Evolutionary conservation across 53 echinoderm and acorn worm species (phyloP).

Genomic region (Glandiceps talaboti): DNA sequence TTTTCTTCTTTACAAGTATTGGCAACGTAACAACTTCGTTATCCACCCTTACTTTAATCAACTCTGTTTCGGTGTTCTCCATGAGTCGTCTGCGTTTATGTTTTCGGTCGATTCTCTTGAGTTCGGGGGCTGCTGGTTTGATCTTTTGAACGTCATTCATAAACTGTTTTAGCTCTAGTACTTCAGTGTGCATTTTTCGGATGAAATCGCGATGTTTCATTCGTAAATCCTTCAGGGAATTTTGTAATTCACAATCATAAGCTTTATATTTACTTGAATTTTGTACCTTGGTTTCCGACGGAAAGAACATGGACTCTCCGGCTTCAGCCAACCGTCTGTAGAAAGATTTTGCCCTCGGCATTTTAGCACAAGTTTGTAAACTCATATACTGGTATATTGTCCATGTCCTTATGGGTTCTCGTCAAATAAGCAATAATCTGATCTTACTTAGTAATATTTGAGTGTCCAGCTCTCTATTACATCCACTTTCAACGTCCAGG

Average conservation of each 20-base stretch:
- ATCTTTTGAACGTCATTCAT: background rate
- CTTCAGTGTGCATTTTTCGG: background rate
- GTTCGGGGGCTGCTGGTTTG: background rate
- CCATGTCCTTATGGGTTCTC: too few relatives aligned
- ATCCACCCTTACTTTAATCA: background rate
- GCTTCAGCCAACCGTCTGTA: background rate
- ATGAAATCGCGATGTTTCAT: background rate
- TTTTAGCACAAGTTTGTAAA: too few relatives aligned
- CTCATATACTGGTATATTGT: too few relatives aligned
- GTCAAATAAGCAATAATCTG: too few relatives aligned
- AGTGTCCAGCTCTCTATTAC: too few relatives aligned
- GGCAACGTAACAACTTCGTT: background rate
- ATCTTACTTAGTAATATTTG: too few relatives aligned
- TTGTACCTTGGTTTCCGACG: background rate
- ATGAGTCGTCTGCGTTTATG: background rate
- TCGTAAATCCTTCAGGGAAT: background rate
- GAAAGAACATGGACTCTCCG: background rate
- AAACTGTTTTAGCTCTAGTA: background rate
- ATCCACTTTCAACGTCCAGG: too few relatives aligned
- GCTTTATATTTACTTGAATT: background rate
- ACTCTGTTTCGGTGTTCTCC: background rate
- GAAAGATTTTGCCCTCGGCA: background rate
- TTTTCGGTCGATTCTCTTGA: background rate
- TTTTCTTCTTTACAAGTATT: background rate
- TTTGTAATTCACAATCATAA: background rate